Conservation (phyloP, 2,888 invertebrate species). For the Alitta virens region DNA sequence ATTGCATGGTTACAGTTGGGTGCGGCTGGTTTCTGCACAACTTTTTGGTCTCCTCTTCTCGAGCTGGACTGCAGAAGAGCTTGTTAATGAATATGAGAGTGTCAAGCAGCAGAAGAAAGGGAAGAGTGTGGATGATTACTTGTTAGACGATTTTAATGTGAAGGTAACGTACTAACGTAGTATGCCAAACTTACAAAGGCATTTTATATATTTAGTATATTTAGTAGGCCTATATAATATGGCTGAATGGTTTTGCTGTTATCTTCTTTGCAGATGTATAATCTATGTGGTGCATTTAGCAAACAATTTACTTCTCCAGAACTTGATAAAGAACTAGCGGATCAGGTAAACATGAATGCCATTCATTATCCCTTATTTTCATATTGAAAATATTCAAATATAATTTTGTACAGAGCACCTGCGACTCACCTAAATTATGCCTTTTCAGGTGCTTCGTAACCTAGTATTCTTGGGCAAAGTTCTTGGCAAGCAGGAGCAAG, state of each 20-base stretch:
- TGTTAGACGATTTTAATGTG: background rate
- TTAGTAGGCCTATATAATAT: too few relatives aligned
- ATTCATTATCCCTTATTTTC: background rate
- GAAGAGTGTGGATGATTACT: background rate
- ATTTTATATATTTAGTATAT: too few relatives aligned
- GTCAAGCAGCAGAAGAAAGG: background rate
- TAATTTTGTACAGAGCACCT: too few relatives aligned
- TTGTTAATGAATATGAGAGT: conserved; percentile 49
- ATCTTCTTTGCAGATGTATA: conserved; percentile 39
- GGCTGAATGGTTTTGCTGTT: too few relatives aligned
- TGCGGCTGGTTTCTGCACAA: conserved; percentile 75
- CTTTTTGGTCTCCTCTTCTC: conserved; percentile 73
- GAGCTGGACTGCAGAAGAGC: conserved; percentile 64
- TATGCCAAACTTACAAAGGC: background rate
- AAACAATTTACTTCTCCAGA: conserved; percentile 51
- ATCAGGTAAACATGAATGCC: conserved; percentile 62
- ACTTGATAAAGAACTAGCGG: conserved; percentile 71
- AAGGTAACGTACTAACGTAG: background rate
- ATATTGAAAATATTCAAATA: too few relatives aligned
- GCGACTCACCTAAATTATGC: background rate
- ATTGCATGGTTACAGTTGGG: conserved; percentile 83
- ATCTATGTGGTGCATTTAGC: conserved; percentile 41
- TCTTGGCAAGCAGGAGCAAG: conserved; percentile 1
- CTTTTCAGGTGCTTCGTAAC: conserved; percentile 66
- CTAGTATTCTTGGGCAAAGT: conserved; percentile 68